These are phyloP conservation scores for Heterochromis multidens DNA, from an alignment of 2,113 vertebrate genomes.

Conservation along the genomic window DNA sequence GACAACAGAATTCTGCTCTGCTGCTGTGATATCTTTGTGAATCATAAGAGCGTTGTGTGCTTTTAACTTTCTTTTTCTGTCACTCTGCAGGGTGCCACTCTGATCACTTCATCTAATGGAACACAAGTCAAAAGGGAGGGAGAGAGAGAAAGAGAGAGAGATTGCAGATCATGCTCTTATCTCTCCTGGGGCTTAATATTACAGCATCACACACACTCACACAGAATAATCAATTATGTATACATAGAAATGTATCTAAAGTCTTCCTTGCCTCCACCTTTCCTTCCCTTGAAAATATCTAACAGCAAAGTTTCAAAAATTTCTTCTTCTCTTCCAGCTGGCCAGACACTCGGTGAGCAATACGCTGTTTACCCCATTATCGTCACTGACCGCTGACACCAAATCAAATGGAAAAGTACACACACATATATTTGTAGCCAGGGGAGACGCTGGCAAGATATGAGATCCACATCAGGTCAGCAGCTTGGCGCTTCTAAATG, in stretches of 20 bases:
- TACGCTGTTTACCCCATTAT: conserved; percentile 28
- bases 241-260: neutral
- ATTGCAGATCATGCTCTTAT: conserved; percentile 6
- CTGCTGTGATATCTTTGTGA: neutral
- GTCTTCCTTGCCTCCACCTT: neutral
- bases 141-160: neutral
- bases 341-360: neutral
- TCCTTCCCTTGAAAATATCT: neutral
- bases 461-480: conserved; percentile 50
- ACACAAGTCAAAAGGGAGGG: neutral
- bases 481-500: conserved; percentile 10
- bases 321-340: neutral
- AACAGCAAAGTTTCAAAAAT: conserved; percentile 12
- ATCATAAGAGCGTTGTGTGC: neutral
- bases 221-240: neutral
- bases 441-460: conserved; percentile 15
- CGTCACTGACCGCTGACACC: conserved; percentile 45
- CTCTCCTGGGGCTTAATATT: neutral
- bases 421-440: conserved; percentile 2
- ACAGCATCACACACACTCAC: neutral
- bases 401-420: conserved; percentile 54
- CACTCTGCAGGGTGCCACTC: conserved; percentile 20
- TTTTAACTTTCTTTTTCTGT: neutral
- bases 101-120: conserved; percentile 33
- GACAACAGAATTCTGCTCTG: neutral